Base-by-base conservation (phyloP, 2,888 invertebrate genomes). In the Catotricha subobsoleta region DNA sequence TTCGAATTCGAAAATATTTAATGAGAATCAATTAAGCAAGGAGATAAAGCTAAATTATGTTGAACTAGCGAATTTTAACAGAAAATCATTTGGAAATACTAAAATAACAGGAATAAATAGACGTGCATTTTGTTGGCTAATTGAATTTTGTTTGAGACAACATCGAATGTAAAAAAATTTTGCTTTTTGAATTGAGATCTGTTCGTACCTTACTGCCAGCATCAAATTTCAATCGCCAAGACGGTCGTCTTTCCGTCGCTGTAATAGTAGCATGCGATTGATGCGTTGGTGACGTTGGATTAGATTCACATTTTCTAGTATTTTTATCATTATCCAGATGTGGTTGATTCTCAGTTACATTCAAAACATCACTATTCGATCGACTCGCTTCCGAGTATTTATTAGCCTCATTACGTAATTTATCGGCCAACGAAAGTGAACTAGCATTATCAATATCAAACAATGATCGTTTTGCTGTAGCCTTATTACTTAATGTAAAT, bases 191-290 rank as follows among this genome's bases (percentile, higher is more conserved):
- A 31, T 35, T 21, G 8, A 20, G 7, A 36, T 35, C 13, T 30
- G 33, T 27, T 40, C 45, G 30, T 72, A 87, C 87, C 84, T 88
- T 90, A 69, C 81, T 83, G 64, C 78, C 72, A 64, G 83, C 81
- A 71, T 88, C 87, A 65, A 87, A 79, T 62, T 81, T 76, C 56
- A 90, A 72, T 62, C 88, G 76, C 90, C 90, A 90, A 52, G 88
- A 88, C 31, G 90, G 88, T 57, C 88, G 77, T 51, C 87, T 74
- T 65, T 88, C 88, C 27, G n/a, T n/a, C n/a, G n/a, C n/a, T n/a
- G n/a, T n/a, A n/a, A n/a, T n/a, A n/a, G n/a, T n/a, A n/a, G 58
- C 56, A 45, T 54, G 49, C 19, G 40, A 45, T 42, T 49, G 47
- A 38, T 49, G 50, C 18, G 40, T 25, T 23, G 39, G 29, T 18